phyloP scores from a whole-genome alignment of 2,797 vertebrate genomes.

The Danionella dracula region DNA sequence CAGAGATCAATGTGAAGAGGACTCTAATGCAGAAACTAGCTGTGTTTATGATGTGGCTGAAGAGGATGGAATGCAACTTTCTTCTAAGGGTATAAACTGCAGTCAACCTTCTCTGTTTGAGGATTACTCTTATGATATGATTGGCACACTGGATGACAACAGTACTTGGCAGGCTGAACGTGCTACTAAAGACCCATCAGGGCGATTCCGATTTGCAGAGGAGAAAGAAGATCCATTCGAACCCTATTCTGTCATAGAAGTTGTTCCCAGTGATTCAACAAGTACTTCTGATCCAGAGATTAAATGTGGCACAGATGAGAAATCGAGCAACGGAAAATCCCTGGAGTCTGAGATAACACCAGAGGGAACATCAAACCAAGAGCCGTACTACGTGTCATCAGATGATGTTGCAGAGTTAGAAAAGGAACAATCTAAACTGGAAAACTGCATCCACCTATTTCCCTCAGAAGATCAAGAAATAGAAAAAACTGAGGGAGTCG shows the following conservation, averaged over 20 bases:
- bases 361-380: conserved; percentile 52
- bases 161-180: conserved; percentile 73
- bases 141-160: conserved; percentile 64
- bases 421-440: conserved; percentile 50
- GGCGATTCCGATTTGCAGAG: conserved; percentile 68
- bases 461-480: conserved; percentile 44
- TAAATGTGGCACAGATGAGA: conserved; percentile 50
- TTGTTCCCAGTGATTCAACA: conserved; percentile 53
- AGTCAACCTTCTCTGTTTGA: conserved; percentile 62
- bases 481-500: conserved; percentile 53
- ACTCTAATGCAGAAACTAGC: conserved; percentile 39
- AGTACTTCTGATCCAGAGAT: conserved; percentile 65
- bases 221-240: conserved; percentile 71
- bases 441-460: conserved; percentile 30
- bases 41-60: conserved; percentile 30
- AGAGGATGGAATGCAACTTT: conserved; percentile 41
- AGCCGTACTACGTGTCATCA: conserved; percentile 68
- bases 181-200: conserved; percentile 68
- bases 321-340: conserved; percentile 48
- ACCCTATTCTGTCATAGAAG: conserved; percentile 71
- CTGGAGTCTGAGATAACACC: conserved; percentile 43
- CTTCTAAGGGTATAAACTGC: conserved; percentile 57
- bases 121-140: conserved; percentile 70
- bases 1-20: conserved; percentile 32
- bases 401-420: conserved; percentile 64